phyloP scores from a whole-genome alignment of 2,888 invertebrate genomes.

The Tipula vernalis region DNA sequence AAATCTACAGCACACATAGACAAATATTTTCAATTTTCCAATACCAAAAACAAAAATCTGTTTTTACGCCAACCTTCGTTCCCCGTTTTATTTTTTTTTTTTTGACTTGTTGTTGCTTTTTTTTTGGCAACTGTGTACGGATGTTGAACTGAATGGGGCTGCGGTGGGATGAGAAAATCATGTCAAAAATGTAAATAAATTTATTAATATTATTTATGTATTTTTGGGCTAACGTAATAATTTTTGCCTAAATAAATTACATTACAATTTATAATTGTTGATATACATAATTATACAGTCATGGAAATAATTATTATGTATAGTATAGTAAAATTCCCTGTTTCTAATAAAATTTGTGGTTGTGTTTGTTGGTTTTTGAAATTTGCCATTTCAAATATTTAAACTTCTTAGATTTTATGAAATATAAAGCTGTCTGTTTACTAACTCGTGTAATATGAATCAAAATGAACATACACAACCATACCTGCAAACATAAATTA shows the following conservation, averaged over 20 bases:
- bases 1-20: not conserved
- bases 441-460: too few species aligned
- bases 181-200: not conserved
- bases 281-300: too few species aligned
- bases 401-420: too few species aligned
- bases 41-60: not conserved
- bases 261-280: not conserved
- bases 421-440: too few species aligned
- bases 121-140: not conserved
- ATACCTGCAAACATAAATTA: too few species aligned
- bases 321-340: too few species aligned
- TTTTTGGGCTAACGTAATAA: not conserved
- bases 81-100: not conserved
- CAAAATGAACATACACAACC: too few species aligned
- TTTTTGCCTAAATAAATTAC: not conserved
- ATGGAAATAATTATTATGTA: too few species aligned
- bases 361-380: too few species aligned
- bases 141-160: not conserved
- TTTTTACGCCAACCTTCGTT: not conserved
- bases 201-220: not conserved
- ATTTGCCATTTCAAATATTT: too few species aligned
- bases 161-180: not conserved
- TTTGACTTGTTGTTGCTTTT: not conserved
- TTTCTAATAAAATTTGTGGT: too few species aligned
- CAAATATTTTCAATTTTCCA: not conserved